phyloP scores from a whole-genome alignment of 2,797 vertebrate genomes.

The Furcifer pardalis region DNA sequence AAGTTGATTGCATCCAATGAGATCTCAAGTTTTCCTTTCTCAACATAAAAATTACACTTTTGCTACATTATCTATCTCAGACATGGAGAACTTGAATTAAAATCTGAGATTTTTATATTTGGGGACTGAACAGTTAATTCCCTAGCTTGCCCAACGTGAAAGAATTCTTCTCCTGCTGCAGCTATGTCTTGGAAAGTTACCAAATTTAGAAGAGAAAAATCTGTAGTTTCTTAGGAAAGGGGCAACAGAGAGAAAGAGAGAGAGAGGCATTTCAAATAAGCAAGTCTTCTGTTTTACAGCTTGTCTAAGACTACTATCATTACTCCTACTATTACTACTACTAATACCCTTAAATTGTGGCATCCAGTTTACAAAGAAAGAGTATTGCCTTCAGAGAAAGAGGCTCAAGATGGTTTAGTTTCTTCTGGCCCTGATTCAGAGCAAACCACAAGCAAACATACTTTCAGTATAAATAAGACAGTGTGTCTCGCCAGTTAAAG shows the following conservation, averaged over 20 bases:
- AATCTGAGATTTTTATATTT: neutral
- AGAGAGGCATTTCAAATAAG: neutral
- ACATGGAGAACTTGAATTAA: neutral
- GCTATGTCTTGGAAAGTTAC: constrained; percentile 52
- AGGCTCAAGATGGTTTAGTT: constrained; percentile 56
- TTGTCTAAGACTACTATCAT: neutral
- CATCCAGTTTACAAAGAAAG: constrained; percentile 43
- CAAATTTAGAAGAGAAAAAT: constrained; percentile 57
- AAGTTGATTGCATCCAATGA: constrained; percentile 4
- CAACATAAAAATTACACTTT: constrained; percentile 2
- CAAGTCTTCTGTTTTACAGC: constrained; percentile 47
- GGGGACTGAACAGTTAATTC: constrained; percentile 6
- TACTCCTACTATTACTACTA: neutral
- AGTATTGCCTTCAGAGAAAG: constrained; percentile 40
- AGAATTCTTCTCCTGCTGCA: constrained; percentile 42
- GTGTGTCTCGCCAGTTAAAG: constrained; percentile 79
- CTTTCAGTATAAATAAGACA: constrained; percentile 79
- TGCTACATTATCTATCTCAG: neutral
- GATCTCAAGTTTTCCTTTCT: neutral
- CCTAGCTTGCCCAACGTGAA: neutral
- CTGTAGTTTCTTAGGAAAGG: constrained; percentile 48
- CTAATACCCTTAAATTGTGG: constrained; percentile 47
- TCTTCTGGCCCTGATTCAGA: constrained; percentile 70
- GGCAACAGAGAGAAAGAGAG: neutral
- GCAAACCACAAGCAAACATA: constrained; percentile 78